Evolutionary conservation across 1,140 invertebrate species (phyloP), one percentile per base, ranked within the genome.

Genomic region (Atta cephalotes): DNA sequence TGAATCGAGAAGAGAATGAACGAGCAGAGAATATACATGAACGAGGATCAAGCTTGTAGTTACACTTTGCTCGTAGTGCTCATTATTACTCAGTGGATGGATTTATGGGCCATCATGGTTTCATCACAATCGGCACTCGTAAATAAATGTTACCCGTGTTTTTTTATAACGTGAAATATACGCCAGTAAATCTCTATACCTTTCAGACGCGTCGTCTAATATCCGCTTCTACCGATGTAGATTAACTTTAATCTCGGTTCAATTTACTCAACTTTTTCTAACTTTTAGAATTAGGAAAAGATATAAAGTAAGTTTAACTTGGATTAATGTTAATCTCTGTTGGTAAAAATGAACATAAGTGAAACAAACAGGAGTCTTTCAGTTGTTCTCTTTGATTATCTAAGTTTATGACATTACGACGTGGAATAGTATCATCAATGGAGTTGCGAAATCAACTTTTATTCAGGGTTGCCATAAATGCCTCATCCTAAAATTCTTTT

Each of bases 31-130:
- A 68, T 49, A 68, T 49, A 68, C 84, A n/a, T 35, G 76, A 81
- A 82, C 60, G 56, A 74, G 77, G 68, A n/a, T 28, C 53, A 51
- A 56, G 76, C 63, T 21, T n/a, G 63, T 31, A 51, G 35, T 28
- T 35, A 35, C 39, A 49, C 35, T 56, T 58, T 53, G 35, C 85
- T 90, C 85, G 89, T 89, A 35, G 6, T 35, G 6, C 31, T 35
- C 31, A 2, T 35, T 35, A 89, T 90, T 87, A 89, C 78, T 70
- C 86, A 78, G 62, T 70, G 74, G 87, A 89, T 77, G 45, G 88
- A 90, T 90, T 90, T 90, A 90, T 78, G 88, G 86, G 85, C 88
- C 63, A 86, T 72, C 71, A 25, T 18, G 62, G 76, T 76, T 89
- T 87, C 79, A 85, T 89, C 88, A 85, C 89, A 77, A 89, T 87